phyloP scores from a whole-genome alignment of 2,113 vertebrate species.

The Epinephelus cyanopodus region DNA sequence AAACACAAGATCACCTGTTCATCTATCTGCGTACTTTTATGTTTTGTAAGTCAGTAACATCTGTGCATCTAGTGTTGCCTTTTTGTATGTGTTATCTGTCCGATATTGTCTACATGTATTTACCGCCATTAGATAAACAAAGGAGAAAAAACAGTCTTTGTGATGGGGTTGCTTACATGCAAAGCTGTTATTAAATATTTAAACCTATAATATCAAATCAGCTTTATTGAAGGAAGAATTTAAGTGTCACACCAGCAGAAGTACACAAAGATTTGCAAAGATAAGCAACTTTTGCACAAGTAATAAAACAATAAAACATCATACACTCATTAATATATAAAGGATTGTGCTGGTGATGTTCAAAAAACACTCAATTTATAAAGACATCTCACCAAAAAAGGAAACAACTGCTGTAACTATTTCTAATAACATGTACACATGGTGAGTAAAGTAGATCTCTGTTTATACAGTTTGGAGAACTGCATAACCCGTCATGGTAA shows the following conservation, averaged over 20 bases:
- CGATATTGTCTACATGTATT: no score
- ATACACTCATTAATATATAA: neutral
- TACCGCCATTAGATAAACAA: no score
- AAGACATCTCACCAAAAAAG: no score
- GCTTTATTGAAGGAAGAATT: neutral
- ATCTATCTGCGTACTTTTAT: no score
- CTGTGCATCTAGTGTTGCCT: no score
- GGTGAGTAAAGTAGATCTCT: neutral
- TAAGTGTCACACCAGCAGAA: neutral
- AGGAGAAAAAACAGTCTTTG: neutral
- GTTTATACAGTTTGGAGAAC: neutral
- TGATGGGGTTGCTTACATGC: neutral
- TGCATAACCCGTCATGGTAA: neutral
- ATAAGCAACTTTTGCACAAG: neutral
- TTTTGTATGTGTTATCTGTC: no score
- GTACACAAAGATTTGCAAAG: neutral
- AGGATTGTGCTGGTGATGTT: neutral
- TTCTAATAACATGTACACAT: neutral
- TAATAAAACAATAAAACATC: neutral
- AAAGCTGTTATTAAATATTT: neutral
- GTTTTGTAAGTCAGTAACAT: no score
- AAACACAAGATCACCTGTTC: neutral
- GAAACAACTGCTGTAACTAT: neutral
- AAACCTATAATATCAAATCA: neutral
- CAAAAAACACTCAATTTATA: neutral